Evolutionary conservation across 2,797 vertebrate species (phyloP).

Genomic region (Sylvia borin): DNA sequence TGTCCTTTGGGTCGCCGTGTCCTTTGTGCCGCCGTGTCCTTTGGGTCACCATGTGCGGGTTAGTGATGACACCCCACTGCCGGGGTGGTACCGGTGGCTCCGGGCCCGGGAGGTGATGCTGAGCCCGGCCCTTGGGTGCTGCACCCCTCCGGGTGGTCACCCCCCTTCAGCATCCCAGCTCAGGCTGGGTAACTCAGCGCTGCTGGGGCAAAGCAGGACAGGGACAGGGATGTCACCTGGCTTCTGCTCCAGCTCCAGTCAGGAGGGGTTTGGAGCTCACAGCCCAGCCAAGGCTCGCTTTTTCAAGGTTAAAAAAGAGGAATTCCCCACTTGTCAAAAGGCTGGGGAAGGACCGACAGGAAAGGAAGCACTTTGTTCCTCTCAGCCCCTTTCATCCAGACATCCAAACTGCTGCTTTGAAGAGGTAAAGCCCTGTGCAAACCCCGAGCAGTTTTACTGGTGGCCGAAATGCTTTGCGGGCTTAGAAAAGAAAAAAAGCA

Average conservation of each 20-base stretch:
- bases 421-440: background rate
- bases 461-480: fast-evolving
- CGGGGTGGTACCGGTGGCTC: fast-evolving
- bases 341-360: background rate
- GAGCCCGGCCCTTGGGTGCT: background rate
- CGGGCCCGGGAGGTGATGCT: background rate
- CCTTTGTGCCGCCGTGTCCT: background rate
- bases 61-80: background rate
- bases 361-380: background rate
- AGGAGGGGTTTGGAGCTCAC: background rate
- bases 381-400: no score
- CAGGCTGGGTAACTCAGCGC: fast-evolving
- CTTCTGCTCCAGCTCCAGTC: fast-evolving
- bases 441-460: background rate
- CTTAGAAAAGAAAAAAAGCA: background rate
- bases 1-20: no score
- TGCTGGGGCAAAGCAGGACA: fast-evolving
- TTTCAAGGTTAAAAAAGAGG: background rate
- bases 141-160: background rate
- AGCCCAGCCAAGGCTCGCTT: fast-evolving
- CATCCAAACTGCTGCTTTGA: background rate
- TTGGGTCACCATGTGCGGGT: background rate
- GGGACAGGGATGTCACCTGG: background rate
- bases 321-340: background rate
- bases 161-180: fast-evolving